Evolutionary conservation across 2,888 invertebrate species (phyloP).

Genomic region (Drosophila lacicola): DNA sequence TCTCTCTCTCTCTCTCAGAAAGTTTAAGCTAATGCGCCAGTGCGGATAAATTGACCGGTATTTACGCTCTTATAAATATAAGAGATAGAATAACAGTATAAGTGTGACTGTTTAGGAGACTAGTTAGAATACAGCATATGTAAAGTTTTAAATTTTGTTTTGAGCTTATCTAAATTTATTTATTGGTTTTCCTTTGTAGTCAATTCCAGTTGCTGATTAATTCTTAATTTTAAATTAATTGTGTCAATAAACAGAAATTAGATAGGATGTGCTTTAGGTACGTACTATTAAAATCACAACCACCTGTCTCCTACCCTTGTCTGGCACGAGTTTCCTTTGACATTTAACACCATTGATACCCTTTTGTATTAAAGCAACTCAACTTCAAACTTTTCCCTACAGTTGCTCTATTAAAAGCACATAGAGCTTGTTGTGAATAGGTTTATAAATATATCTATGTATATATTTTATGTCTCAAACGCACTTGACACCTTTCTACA

Average conservation of each 20-base stretch:
- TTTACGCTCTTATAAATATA: conserved; percentile 29
- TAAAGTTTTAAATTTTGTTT: neutral
- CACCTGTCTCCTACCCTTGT: too few species aligned
- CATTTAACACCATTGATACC: neutral
- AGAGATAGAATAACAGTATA: neutral
- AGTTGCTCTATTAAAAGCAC: neutral
- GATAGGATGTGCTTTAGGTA: conserved; percentile 28
- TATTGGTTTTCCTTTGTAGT: conserved; percentile 3
- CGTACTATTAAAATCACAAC: neutral
- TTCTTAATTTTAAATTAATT: conserved; percentile 28
- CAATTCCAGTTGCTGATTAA: too few species aligned
- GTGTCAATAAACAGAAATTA: conserved; percentile 59
- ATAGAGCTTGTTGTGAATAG: neutral
- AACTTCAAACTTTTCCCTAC: neutral
- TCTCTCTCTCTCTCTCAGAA: conserved; percentile 10
- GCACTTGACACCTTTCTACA: conserved; percentile 22
- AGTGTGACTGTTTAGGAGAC: neutral
- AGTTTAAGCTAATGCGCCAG: conserved; percentile 11
- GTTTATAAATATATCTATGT: neutral
- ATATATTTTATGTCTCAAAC: neutral
- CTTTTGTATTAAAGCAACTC: neutral
- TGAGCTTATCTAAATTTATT: conserved; percentile 7
- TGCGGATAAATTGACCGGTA: conserved; percentile 58
- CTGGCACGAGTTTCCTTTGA: conserved; percentile 6
- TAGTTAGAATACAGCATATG: neutral